Evolutionary conservation across 2,888 invertebrate genomes (phyloP), one percentile per base, ranked within the genome.

Genomic region (Eupithecia dodoneata): DNA sequence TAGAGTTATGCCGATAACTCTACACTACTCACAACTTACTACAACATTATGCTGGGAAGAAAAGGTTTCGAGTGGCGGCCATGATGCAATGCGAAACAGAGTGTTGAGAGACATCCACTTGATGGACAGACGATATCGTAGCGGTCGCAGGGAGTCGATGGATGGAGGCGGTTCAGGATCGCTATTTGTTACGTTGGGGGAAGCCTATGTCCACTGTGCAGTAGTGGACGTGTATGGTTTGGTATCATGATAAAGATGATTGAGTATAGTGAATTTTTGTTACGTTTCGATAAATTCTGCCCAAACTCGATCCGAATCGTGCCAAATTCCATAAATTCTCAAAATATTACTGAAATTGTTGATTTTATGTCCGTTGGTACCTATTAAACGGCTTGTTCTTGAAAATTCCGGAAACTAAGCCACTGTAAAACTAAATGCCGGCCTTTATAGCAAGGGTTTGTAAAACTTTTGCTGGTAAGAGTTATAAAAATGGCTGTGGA

Each of bases 401-500:
- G 15, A 69, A 73, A 75, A 75, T 67, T 4, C 55, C 42, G 71
- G 52, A 52, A 49, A 47, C 63, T 67, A 72, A 66, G 59, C 71
- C 18, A 71, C 66, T 49, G 55, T 76, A 72, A 78, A 78, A 76
- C 73, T 71, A 72, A 78, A 78, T 78, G 72, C 44, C 41, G 71
- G 44, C 73, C 67, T 75, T 65, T 44, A 73, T 77, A 41, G 18
- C 69, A 12, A 45, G 69, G 44, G 9, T 69, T 69, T 49, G 47
- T 66, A 42, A 66, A 66, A 66, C 66, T 42, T 42, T n/a, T 18
- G 59, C 18, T 10, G 18, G 45, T 2, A 3, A 70, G 70, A 49
- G 47, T 47, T 47, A 18, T 70, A 47, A 47, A 70, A 12, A 30
- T 47, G 12, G 30, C 70, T 70, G 18, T 49, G 13, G 70, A 47